A percentile compares a stretch with the other conserved stretches of the same genome.
Evolutionary conservation across 2,113 vertebrate genomes (phyloP).

Genomic region (Sylvia atricapilla): DNA sequence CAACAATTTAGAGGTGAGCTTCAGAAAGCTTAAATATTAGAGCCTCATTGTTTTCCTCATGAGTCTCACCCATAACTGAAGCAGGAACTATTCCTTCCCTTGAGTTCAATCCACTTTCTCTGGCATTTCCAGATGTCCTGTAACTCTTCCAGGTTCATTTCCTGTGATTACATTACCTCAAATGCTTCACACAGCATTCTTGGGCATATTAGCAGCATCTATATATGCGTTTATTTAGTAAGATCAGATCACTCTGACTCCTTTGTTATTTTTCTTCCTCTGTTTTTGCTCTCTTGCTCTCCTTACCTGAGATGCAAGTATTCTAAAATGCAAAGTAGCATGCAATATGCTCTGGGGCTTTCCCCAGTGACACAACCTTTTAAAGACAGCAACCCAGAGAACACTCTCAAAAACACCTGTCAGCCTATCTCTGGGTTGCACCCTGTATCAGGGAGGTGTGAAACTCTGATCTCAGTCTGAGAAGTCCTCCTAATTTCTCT

Average conservation of each 20-base stretch:
- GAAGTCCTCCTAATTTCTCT: neutral
- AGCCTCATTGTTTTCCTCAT: neutral
- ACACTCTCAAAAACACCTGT: neutral
- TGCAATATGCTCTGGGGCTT: neutral
- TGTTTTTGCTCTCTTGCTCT: neutral
- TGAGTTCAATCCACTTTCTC: neutral
- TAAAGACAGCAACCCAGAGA: neutral
- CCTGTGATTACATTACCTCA: neutral
- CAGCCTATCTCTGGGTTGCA: neutral
- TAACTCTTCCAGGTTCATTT: neutral
- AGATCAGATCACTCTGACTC: neutral
- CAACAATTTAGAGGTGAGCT: neutral
- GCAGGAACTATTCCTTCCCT: neutral
- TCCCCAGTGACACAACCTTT: neutral
- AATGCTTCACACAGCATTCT: neutral
- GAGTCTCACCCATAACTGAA: neutral
- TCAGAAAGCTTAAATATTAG: neutral
- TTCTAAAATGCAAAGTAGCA: neutral
- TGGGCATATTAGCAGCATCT: neutral
- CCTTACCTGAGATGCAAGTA: neutral
- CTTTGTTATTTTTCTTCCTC: neutral
- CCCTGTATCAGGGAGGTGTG: neutral
- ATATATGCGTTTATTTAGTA: neutral
- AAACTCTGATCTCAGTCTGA: neutral
- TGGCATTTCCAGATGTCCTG: neutral